Percentiles rank a stretch among this genome's conserved stretches.
Evolutionary conservation across 2,797 vertebrate genomes (phyloP).

Genomic region (Acridotheres tristis): DNA sequence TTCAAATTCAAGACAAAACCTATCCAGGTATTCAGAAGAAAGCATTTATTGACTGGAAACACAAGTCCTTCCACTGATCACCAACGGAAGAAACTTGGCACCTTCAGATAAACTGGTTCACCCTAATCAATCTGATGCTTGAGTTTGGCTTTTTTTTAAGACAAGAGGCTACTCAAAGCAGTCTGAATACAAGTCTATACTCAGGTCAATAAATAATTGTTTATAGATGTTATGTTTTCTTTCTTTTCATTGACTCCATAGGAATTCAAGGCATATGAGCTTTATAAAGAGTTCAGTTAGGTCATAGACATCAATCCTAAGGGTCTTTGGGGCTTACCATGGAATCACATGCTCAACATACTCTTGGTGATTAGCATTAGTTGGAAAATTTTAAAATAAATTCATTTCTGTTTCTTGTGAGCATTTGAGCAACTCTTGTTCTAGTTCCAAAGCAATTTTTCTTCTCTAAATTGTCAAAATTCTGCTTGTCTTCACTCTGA

Average conservation of each 20-base stretch:
- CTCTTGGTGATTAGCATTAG: not conserved
- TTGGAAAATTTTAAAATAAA: not conserved
- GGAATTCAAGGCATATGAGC: not conserved
- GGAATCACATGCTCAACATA: not conserved
- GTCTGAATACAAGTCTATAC: not conserved
- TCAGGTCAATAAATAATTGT: not conserved
- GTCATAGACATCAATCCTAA: not conserved
- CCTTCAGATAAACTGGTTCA: not conserved
- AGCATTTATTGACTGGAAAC: fast-evolving
- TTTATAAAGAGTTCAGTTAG: not conserved
- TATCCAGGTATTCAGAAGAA: not conserved
- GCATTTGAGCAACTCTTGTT: not conserved
- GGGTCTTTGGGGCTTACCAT: not conserved
- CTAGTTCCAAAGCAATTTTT: not conserved
- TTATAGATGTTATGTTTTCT: not conserved
- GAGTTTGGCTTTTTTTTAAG: not conserved
- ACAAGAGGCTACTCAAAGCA: not conserved
- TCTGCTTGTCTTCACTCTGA: not conserved
- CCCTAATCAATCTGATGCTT: not conserved
- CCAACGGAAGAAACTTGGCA: not conserved
- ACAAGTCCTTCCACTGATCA: not conserved
- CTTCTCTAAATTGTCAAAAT: not conserved
- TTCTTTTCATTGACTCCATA: not conserved
- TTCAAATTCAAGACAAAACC: not conserved
- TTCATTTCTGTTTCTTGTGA: not conserved